Conservation (phyloP, 2,113 vertebrate species). For the Hydropotes inermis region DNA sequence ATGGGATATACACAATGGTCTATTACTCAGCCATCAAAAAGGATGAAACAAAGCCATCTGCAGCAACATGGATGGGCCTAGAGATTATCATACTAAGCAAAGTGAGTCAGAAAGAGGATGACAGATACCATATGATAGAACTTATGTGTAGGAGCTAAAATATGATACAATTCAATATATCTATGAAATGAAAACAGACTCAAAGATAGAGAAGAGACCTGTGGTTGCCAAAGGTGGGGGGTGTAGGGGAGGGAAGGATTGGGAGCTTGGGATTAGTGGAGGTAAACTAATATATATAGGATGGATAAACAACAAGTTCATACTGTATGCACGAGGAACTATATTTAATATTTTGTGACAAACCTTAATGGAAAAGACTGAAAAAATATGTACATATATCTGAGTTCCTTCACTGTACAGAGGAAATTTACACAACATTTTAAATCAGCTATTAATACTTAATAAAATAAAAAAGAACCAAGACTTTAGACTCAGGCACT, state of each 20-base stretch:
- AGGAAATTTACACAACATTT: background rate
- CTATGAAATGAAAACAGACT: background rate
- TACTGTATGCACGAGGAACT: background rate
- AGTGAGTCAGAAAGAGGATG: background rate
- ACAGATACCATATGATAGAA: background rate
- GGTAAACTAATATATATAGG: background rate
- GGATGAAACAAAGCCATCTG: background rate
- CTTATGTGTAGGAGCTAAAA: background rate
- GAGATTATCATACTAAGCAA: background rate
- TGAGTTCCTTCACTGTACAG: background rate
- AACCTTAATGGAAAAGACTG: background rate
- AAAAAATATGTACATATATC: background rate
- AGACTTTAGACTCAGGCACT: background rate
- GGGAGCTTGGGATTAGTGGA: background rate
- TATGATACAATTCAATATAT: background rate
- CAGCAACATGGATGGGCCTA: background rate
- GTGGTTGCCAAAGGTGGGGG: background rate
- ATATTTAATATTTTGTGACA: background rate
- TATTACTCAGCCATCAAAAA: background rate
- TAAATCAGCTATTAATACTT: background rate
- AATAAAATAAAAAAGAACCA: background rate
- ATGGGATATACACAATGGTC: background rate
- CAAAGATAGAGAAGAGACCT: background rate
- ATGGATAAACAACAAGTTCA: background rate
- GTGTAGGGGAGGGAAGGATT: background rate